Conservation (phyloP, 2,888 invertebrate genomes). For the Ametastegia equiseti region DNA sequence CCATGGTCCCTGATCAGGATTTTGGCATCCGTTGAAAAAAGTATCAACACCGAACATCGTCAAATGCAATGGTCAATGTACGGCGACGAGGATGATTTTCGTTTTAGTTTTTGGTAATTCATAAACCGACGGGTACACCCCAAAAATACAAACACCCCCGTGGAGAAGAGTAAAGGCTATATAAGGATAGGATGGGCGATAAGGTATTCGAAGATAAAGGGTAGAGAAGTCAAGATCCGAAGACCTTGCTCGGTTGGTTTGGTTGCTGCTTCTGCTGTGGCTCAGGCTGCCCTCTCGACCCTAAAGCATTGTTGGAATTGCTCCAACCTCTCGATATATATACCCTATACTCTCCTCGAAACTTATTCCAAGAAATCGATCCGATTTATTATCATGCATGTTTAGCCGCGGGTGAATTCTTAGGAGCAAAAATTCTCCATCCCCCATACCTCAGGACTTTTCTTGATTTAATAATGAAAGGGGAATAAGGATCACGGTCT, state of each 20-base stretch:
- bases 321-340: neutral
- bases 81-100: too few species aligned
- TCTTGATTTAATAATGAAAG: neutral
- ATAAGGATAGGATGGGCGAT: neutral
- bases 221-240: neutral
- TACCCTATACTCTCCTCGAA: neutral
- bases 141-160: too few species aligned
- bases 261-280: neutral
- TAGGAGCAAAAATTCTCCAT: neutral
- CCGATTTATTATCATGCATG: constrained; percentile 13
- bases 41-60: too few species aligned
- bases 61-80: too few species aligned
- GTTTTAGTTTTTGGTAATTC: too few species aligned
- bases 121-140: too few species aligned
- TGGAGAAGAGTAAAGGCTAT: neutral
- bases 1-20: too few species aligned
- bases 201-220: neutral
- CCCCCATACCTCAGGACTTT: neutral
- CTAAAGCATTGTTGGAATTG: constrained; percentile 32
- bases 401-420: neutral
- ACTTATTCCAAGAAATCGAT: constrained; percentile 37
- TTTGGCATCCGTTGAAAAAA: too few species aligned
- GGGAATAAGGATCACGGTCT: neutral
- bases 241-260: neutral
- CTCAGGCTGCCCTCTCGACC: constrained; percentile 22